Evolutionary conservation across 2,113 vertebrate genomes (phyloP).

Genomic region (Cricetomys ansorgei): DNA sequence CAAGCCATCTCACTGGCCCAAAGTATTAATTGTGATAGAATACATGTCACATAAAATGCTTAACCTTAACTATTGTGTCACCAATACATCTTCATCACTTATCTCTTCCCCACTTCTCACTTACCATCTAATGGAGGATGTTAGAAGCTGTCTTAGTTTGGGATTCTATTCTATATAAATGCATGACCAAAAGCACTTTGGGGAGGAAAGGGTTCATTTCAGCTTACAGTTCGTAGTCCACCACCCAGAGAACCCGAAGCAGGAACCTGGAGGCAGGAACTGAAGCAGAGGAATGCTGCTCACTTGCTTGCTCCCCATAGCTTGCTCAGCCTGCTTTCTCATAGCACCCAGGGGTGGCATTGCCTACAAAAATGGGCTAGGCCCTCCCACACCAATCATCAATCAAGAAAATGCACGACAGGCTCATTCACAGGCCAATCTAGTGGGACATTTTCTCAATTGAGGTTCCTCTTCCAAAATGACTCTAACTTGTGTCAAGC

Average conservation of each 20-base stretch:
- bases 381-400: background rate
- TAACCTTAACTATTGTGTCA: background rate
- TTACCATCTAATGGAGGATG: background rate
- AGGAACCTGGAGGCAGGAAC: background rate
- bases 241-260: background rate
- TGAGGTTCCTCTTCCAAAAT: background rate
- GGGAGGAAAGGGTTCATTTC: background rate
- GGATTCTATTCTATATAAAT: background rate
- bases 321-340: background rate
- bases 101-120: background rate
- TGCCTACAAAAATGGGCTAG: background rate
- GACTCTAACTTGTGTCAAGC: background rate
- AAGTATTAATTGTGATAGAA: background rate
- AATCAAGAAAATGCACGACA: background rate
- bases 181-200: background rate
- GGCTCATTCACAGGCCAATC: background rate
- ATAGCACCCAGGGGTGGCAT: background rate
- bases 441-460: background rate
- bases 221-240: background rate
- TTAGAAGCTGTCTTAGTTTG: background rate
- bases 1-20: background rate
- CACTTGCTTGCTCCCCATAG: background rate
- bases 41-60: background rate
- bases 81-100: background rate
- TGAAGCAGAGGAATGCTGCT: background rate